Evolutionary conservation across 2,113 vertebrate genomes (phyloP).

Genomic region (Labeo rohita): DNA sequence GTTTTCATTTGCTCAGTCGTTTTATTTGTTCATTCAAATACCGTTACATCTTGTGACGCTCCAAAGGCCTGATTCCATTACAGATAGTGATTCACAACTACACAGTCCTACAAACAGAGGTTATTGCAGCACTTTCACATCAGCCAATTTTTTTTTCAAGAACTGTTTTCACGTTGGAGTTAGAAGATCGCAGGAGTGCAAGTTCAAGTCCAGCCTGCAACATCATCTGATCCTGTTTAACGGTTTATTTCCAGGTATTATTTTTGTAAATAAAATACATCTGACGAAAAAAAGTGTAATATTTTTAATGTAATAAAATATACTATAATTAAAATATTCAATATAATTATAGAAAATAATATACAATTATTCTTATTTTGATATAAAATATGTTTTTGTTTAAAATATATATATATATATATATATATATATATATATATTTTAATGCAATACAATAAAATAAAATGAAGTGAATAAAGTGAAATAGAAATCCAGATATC

Average conservation of each 20-base stretch:
- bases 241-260: not conserved
- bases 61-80: constrained; percentile 12
- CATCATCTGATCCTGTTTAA: not conserved
- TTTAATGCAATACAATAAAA: too few species aligned
- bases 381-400: too few species aligned
- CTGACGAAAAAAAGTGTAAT: not conserved
- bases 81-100: constrained; percentile 6
- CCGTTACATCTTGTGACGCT: not conserved
- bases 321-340: too few species aligned
- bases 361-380: too few species aligned
- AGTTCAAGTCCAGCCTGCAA: not conserved
- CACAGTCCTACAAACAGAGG: constrained; percentile 11
- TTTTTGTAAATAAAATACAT: not conserved
- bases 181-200: not conserved
- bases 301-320: too few species aligned
- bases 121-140: not conserved
- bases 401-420: too few species aligned
- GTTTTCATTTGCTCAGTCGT: constrained; percentile 24
- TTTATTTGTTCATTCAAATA: constrained; percentile 37
- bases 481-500: not conserved
- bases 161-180: not conserved
- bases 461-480: too few species aligned
- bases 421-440: not conserved
- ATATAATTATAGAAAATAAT: too few species aligned
- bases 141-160: not conserved